Evolutionary conservation across 2,797 vertebrate genomes (phyloP).

Genomic region (Darevskia mixta): DNA sequence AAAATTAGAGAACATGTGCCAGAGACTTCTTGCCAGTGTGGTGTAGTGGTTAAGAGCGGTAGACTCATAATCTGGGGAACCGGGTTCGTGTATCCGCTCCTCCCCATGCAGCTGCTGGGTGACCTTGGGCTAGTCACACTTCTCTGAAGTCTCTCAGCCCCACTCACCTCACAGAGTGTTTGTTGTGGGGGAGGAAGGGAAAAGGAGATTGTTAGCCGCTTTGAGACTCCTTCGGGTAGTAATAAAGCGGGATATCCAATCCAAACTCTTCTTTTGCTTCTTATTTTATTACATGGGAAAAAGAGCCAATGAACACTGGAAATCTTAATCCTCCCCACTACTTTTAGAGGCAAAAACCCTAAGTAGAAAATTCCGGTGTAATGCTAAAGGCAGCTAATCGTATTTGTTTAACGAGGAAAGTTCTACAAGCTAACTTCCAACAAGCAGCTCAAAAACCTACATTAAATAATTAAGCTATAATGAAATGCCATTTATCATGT

Average conservation of each 20-base stretch:
- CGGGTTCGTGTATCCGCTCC: no score
- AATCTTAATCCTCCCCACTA: neutral
- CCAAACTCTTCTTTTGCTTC: neutral
- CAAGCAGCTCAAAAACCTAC: constrained; percentile 4
- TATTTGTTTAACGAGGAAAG: neutral
- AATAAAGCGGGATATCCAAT: no score
- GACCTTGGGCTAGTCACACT: no score
- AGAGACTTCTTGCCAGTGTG: neutral
- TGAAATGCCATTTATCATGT: constrained; percentile 29
- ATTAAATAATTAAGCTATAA: constrained; percentile 31
- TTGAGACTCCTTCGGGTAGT: no score
- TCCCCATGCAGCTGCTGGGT: no score
- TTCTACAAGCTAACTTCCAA: constrained; percentile 13
- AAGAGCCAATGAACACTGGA: neutral
- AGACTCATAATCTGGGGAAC: no score
- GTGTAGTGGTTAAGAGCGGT: no score
- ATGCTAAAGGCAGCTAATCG: neutral
- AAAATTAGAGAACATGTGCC: neutral
- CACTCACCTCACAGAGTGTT: no score
- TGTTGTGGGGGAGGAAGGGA: no score
- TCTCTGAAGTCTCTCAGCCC: no score
- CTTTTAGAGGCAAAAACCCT: neutral
- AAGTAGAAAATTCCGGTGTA: neutral
- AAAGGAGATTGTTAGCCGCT: no score
- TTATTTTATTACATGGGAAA: neutral